These are phyloP conservation scores for Mesorhabditis sp. DNA, from an alignment of 2,888 invertebrate species.

Conservation along the genomic window DNA sequence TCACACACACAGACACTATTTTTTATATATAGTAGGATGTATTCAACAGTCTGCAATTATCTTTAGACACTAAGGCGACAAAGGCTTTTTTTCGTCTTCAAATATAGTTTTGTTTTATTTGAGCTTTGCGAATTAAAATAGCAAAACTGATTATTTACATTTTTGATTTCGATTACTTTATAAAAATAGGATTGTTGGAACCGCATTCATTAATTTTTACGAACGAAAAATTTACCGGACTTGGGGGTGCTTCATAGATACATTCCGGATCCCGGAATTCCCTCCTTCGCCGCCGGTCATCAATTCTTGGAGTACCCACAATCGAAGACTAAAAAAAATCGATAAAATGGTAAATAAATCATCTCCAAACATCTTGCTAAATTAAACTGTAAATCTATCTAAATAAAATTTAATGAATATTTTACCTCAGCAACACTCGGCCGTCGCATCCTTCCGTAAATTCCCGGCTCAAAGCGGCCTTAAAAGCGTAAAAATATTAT, in stretches of 20 bases:
- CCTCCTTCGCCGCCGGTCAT: constrained; percentile 16
- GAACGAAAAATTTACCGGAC: constrained; percentile 17
- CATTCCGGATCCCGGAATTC: constrained; percentile 25
- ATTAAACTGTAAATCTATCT: no score
- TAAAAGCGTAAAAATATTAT: neutral
- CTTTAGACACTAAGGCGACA: no score
- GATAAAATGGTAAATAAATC: neutral
- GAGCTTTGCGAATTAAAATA: no score
- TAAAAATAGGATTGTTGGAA: no score
- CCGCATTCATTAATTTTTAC: no score
- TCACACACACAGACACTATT: no score
- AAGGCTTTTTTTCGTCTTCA: no score
- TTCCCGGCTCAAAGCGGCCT: neutral
- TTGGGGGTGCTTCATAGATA: constrained; percentile 37
- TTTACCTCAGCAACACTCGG: neutral
- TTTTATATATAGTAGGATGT: no score
- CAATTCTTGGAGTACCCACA: constrained; percentile 10
- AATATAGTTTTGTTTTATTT: no score
- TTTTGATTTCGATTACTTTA: no score
- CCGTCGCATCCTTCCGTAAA: neutral
- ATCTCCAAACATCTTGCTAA: neutral
- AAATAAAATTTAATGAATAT: neutral
- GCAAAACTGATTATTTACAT: no score
- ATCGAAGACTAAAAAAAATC: constrained; percentile 13
- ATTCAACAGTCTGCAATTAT: no score